phyloP scores from a whole-genome alignment of 2,888 invertebrate species.

The Nowickia ferox region DNA sequence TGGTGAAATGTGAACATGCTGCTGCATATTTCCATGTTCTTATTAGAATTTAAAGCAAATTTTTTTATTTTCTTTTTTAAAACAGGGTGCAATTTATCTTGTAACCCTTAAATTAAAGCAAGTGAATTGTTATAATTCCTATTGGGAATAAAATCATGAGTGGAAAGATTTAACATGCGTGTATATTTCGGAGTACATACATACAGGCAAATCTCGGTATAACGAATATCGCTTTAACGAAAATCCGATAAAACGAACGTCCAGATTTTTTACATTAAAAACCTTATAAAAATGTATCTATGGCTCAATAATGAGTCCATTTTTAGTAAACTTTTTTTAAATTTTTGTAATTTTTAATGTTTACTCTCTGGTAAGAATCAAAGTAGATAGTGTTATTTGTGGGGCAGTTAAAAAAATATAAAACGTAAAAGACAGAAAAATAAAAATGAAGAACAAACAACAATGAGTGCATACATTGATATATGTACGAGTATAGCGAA shows the following conservation, averaged over 20 bases:
- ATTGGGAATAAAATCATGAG: too few species aligned
- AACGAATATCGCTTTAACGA: too few species aligned
- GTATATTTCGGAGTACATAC: too few species aligned
- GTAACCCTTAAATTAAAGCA: too few species aligned
- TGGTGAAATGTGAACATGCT: slow-evolving; percentile 17
- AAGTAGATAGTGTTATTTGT: slow-evolving; percentile 30
- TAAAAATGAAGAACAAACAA: slow-evolving; percentile 4
- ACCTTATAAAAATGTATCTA: too few species aligned
- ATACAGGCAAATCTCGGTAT: too few species aligned
- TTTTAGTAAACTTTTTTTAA: background rate
- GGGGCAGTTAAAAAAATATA: slow-evolving; percentile 1
- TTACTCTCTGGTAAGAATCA: slow-evolving; percentile 11
- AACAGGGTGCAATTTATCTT: background rate
- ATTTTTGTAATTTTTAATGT: background rate
- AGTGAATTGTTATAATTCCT: too few species aligned
- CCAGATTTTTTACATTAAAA: too few species aligned
- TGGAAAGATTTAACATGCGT: too few species aligned
- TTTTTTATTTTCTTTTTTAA: background rate
- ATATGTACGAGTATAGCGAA: too few species aligned
- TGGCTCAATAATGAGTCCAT: background rate
- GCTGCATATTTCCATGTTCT: slow-evolving; percentile 29
- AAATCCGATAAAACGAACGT: too few species aligned
- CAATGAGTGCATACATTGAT: slow-evolving; percentile 15
- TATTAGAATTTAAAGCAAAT: slow-evolving; percentile 3
- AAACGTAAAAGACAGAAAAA: slow-evolving; percentile 59